A percentile compares a stretch with the other conserved stretches of the same genome.
These are phyloP conservation scores for Osmerus eperlanus DNA, from an alignment of 2,113 vertebrate species.

Conservation along the genomic window DNA sequence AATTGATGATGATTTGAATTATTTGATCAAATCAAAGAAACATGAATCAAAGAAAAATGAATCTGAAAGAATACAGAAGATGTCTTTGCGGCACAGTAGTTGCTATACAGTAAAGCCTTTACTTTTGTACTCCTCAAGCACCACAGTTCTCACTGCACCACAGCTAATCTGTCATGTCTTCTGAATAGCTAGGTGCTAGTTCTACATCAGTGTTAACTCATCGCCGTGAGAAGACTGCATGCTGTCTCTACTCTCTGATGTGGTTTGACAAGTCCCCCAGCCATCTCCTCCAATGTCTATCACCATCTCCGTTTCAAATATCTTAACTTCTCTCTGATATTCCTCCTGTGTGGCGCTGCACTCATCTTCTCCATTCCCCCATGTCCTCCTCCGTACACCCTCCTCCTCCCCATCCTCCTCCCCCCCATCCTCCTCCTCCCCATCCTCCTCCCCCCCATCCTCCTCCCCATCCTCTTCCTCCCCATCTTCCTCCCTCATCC, in stretches of 20 bases:
- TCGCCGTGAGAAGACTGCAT: neutral
- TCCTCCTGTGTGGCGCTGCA: neutral
- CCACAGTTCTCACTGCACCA: neutral
- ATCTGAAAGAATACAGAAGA: too few relatives aligned
- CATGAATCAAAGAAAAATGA: too few relatives aligned
- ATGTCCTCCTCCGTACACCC: neutral
- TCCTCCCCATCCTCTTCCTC: neutral
- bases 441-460: neutral
- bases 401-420: neutral
- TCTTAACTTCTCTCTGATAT: neutral
- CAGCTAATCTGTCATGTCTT: constrained; percentile 10
- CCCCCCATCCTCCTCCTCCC: neutral
- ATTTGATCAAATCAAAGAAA: too few relatives aligned
- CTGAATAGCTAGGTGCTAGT: neutral
- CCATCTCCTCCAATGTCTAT: constrained; percentile 25
- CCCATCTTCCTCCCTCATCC: neutral
- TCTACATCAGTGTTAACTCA: neutral
- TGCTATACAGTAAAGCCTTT: too few relatives aligned
- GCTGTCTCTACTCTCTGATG: constrained; percentile 24
- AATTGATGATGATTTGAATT: too few relatives aligned
- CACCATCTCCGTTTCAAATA: constrained; percentile 21
- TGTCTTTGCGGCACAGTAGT: too few relatives aligned
- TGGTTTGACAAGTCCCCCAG: constrained; percentile 34
- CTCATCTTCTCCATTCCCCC: neutral
- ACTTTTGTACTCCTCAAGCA: too few relatives aligned